Base-by-base conservation (phyloP, 2,797 vertebrate genomes). In the Lates japonicus region DNA sequence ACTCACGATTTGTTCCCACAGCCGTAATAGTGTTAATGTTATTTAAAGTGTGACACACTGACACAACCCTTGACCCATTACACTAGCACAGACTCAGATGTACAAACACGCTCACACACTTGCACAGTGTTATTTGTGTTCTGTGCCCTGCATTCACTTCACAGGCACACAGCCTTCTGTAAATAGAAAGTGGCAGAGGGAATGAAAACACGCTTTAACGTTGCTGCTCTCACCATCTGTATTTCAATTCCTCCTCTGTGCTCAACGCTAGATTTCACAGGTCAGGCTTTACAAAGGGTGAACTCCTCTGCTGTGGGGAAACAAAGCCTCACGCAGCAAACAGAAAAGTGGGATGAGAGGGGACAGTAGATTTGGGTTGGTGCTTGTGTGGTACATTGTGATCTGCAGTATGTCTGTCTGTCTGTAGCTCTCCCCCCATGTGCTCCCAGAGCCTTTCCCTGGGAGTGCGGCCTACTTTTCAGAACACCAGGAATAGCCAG, bases 381-480 rank as follows among this genome's bases (percentile, higher is more conserved):
- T 58, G 81, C 66, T 54, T 58, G 55, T 58, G 35, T 52, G 68
- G 71, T 74, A 66, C 85, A 61, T 66, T 78, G 69, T 74, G 80
- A 81, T 91, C 87, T 86, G 88, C 87, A 65, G 80, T 49, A 63
- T 69, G 77, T 86, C 90, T 87, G 88, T 86, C 90, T 87, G 88
- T 87, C 82, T 91, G 81, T 84, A 58, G 73, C 85, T 59, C 75
- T 80, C 61, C 85, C 85, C 74, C 84, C 78, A 70, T 86, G 87
- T 81, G 86, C 88, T 90, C 70, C 71, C 68, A 59, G 79, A 92
- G 88, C 91, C 89, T 93, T 93, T 96, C 95, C 95, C 95, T 88
- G 88, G 83, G 94, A 95, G 94, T 90, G 86, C 83, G 90, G 93
- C 94, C 95, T 95, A 95, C 88, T 95, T 96, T 92, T 67, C 61